Percentiles rank a stretch among this genome's conserved stretches.
phyloP scores from a whole-genome alignment of 2,888 invertebrate genomes.

The Lycia hirtaria region DNA sequence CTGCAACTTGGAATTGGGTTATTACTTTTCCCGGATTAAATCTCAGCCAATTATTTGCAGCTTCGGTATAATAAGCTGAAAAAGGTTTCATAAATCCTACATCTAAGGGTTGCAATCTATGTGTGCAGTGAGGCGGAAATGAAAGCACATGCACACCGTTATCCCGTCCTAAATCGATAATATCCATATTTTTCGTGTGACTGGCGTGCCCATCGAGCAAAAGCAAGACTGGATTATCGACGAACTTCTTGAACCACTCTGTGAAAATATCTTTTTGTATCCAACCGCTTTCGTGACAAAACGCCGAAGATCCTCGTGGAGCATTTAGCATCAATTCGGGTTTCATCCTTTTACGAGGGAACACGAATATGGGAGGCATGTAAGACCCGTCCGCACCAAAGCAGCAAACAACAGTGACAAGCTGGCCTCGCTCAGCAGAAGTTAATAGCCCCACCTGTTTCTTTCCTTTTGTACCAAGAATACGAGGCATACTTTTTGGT shows the following conservation, averaged over 20 bases:
- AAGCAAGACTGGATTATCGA: constrained; percentile 40
- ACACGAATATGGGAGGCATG: constrained; percentile 24
- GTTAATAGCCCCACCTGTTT: constrained; percentile 49
- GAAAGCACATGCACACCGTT: constrained; percentile 3
- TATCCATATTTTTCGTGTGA: constrained; percentile 38
- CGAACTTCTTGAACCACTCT: constrained; percentile 23
- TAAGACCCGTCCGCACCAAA: background rate
- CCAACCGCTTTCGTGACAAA: constrained; percentile 36
- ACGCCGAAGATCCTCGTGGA: constrained; percentile 35
- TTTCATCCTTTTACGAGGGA: constrained; percentile 37
- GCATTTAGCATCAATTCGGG: constrained; percentile 38
- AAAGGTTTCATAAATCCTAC: constrained; percentile 8
- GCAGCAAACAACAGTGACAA: background rate
- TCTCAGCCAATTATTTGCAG: background rate
- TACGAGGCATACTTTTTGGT: constrained; percentile 46
- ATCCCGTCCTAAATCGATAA: constrained; percentile 30
- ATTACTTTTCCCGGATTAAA: background rate
- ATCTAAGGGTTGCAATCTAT: constrained; percentile 5
- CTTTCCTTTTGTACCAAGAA: constrained; percentile 52
- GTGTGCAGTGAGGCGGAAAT: constrained; percentile 13
- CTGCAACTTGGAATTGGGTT: background rate
- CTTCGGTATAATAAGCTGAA: background rate
- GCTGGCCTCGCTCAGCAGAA: constrained; percentile 47
- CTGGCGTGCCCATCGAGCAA: constrained; percentile 44
- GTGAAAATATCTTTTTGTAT: constrained; percentile 38